Evolutionary conservation across 2,113 vertebrate genomes (phyloP).

Genomic region (Dermatemys mawii): DNA sequence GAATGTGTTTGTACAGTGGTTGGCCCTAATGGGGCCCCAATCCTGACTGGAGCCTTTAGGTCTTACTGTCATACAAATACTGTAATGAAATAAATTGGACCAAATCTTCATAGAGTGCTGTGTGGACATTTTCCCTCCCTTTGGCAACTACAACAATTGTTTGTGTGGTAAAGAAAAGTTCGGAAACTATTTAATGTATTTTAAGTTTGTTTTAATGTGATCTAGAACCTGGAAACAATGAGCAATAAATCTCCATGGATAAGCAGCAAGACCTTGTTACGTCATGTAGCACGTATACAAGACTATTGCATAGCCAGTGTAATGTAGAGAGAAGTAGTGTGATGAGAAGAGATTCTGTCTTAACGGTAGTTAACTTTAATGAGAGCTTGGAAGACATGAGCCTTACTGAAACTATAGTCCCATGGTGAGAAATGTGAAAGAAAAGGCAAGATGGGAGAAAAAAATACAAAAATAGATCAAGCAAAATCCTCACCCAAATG

Average conservation of each 20-base stretch:
- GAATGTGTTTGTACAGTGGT: background rate
- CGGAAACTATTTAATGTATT: background rate
- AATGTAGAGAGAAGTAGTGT: background rate
- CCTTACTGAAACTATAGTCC: too few relatives aligned
- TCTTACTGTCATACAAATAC: background rate
- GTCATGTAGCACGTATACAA: background rate
- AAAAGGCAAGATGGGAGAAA: background rate
- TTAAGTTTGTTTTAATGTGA: background rate
- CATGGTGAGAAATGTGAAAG: background rate
- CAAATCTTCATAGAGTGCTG: background rate
- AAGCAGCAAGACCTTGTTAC: background rate
- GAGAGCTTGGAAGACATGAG: too few relatives aligned
- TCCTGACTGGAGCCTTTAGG: background rate
- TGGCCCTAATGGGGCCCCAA: background rate
- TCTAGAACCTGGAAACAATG: too few relatives aligned
- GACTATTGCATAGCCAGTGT: background rate
- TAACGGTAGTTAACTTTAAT: background rate
- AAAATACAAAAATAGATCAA: background rate
- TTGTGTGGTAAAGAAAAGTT: background rate
- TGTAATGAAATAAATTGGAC: background rate
- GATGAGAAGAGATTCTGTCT: background rate
- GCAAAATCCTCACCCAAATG: background rate
- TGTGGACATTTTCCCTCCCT: background rate
- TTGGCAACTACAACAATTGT: background rate
- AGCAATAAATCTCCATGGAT: too few relatives aligned